Evolutionary conservation across 2,797 vertebrate species (phyloP).

Genomic region (Microchirus variegatus): DNA sequence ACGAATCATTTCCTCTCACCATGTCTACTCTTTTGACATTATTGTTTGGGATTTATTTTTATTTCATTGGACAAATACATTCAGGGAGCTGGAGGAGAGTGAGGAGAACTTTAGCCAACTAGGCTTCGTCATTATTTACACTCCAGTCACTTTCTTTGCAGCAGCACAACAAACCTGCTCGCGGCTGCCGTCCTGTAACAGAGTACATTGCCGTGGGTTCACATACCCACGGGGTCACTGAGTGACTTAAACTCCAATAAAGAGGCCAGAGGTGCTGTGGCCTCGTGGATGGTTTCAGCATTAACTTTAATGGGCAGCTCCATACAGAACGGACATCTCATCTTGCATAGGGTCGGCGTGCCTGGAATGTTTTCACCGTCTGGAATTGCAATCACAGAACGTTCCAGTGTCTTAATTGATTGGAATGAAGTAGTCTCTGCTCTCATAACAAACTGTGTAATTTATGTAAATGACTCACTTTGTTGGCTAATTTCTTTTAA

Average conservation of each 20-base stretch:
- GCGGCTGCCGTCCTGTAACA: conserved; percentile 28
- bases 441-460: conserved; percentile 88
- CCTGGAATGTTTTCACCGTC: conserved; percentile 75
- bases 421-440: conserved; percentile 82
- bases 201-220: conserved; percentile 24
- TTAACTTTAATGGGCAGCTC: conserved; percentile 64
- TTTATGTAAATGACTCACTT: conserved; percentile 96
- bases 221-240: conserved; percentile 53
- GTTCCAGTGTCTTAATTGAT: conserved; percentile 85
- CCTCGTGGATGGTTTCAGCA: conserved; percentile 68
- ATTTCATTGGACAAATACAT: not conserved
- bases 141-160: not conserved
- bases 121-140: not conserved
- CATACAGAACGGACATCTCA: conserved; percentile 50
- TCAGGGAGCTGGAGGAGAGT: not conserved
- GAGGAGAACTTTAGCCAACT: not conserved
- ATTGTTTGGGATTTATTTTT: not conserved
- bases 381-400: conserved; percentile 82
- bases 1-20: conserved; percentile 12
- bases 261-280: conserved; percentile 72
- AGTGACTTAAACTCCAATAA: conserved; percentile 63
- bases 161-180: conserved; percentile 1
- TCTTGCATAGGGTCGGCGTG: conserved; percentile 50
- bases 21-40: conserved; percentile 22
- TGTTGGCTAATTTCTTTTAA: conserved; percentile 87